Evolutionary conservation across 2,113 vertebrate genomes (phyloP).

Genomic region (Centropristis striata): DNA sequence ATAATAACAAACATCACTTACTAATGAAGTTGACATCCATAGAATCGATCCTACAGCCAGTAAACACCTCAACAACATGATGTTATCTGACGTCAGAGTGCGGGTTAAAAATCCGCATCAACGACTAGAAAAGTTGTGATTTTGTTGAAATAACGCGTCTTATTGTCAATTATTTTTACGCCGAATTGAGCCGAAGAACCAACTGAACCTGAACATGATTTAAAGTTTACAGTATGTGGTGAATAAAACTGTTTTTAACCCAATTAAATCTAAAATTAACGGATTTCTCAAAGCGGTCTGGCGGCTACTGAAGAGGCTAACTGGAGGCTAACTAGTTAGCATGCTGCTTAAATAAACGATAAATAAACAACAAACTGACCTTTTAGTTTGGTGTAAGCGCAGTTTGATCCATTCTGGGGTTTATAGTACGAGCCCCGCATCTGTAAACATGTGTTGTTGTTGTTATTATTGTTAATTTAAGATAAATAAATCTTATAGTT

Average conservation of each 20-base stretch:
- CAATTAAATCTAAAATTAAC: neutral
- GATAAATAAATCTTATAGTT: constrained; percentile 6
- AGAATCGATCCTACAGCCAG: too few relatives aligned
- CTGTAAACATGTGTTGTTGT: neutral
- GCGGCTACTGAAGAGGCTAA: constrained; percentile 39
- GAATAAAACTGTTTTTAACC: rapidly evolving
- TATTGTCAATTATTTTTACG: neutral
- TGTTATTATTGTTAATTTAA: neutral
- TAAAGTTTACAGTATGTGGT: rapidly evolving
- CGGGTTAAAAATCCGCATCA: neutral
- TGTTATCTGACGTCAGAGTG: neutral
- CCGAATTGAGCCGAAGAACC: neutral
- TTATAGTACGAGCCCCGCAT: constrained; percentile 51
- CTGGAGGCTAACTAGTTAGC: constrained; percentile 26
- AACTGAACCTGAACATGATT: rapidly evolving
- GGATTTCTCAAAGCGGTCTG: neutral
- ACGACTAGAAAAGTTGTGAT: neutral
- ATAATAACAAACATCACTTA: neutral
- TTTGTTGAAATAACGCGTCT: neutral
- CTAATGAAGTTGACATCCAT: neutral
- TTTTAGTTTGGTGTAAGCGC: constrained; percentile 62
- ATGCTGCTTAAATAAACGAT: neutral
- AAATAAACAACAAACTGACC: constrained; percentile 51
- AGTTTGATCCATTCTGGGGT: constrained; percentile 57
- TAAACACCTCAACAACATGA: neutral